A percentile compares a stretch with the other conserved stretches of the same genome.
phyloP scores from a whole-genome alignment of 2,888 invertebrate species.

The Watsonalla cultraria region DNA sequence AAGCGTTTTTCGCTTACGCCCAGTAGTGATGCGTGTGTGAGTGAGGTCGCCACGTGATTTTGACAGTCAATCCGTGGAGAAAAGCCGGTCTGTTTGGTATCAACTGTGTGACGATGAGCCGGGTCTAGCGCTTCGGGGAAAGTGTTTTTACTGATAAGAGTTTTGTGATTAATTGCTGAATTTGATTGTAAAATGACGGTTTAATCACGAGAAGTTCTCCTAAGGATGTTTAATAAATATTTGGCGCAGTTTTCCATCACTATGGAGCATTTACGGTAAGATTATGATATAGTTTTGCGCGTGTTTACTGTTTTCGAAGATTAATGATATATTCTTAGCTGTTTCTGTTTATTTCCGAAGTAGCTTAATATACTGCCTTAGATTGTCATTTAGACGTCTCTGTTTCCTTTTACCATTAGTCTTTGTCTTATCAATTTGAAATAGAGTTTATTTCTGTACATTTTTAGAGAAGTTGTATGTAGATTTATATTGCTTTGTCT shows the following conservation, averaged over 20 bases:
- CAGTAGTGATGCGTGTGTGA: conserved; percentile 50
- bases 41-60: conserved; percentile 64
- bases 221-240: conserved; percentile 40
- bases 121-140: conserved; percentile 37
- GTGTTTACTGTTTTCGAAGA: too few species aligned
- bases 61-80: conserved; percentile 54
- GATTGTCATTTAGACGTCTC: too few species aligned
- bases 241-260: conserved; percentile 40
- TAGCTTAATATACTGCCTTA: too few species aligned
- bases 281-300: conserved; percentile 31
- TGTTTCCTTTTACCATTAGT: neutral
- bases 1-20: conserved; percentile 51
- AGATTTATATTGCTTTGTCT: neutral
- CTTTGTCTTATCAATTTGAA: neutral
- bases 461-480: neutral
- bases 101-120: conserved; percentile 39
- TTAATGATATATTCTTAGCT: conserved; percentile 5
- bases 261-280: conserved; percentile 66
- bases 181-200: conserved; percentile 37
- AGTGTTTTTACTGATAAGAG: conserved; percentile 52
- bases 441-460: neutral
- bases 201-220: conserved; percentile 40
- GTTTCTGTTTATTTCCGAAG: conserved; percentile 5
- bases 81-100: conserved; percentile 50
- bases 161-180: conserved; percentile 32